Conservation (phyloP, 2,113 vertebrate genomes). For the Brachionichthys hirsutus region DNA sequence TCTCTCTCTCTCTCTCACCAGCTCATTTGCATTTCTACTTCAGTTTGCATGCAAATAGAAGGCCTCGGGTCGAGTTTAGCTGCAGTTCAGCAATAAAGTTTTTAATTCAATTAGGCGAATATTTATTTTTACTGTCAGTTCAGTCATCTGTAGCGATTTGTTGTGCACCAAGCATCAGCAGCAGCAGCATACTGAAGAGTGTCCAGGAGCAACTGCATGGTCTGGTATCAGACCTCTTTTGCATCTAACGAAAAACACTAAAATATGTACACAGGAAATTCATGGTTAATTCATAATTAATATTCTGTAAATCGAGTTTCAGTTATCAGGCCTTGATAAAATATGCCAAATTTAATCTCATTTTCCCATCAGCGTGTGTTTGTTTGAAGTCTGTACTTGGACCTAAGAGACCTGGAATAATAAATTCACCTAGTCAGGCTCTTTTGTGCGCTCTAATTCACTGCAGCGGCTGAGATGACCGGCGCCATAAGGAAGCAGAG, state of each 20-base stretch:
- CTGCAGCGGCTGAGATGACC: slow-evolving; percentile 40
- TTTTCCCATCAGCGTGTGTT: background rate
- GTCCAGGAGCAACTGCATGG: slow-evolving; percentile 13
- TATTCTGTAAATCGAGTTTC: background rate
- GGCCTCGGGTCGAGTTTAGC: slow-evolving; percentile 11
- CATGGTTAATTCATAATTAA: slow-evolving; percentile 3
- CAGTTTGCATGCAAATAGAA: slow-evolving; percentile 17
- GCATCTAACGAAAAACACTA: slow-evolving; percentile 20
- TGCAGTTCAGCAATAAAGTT: slow-evolving; percentile 20
- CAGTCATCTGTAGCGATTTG: slow-evolving; percentile 34
- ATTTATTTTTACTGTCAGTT: slow-evolving; percentile 44
- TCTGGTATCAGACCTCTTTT: slow-evolving; percentile 19
- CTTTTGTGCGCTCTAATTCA: slow-evolving; percentile 39
- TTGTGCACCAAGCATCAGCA: slow-evolving; percentile 21
- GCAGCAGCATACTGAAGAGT: slow-evolving; percentile 13
- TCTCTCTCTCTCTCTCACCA: too few species aligned
- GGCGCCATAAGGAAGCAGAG: slow-evolving; percentile 31
- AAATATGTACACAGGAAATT: slow-evolving; percentile 37
- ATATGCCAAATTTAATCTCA: background rate
- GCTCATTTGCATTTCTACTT: slow-evolving; percentile 16
- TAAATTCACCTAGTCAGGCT: slow-evolving; percentile 20
- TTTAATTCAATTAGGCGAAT: slow-evolving; percentile 44
- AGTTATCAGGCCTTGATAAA: background rate
- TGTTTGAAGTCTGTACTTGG: slow-evolving; percentile 7
- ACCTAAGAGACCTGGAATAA: slow-evolving; percentile 12